phyloP scores from a whole-genome alignment of 2,113 vertebrate genomes.

The Dipodomys stephensi region DNA sequence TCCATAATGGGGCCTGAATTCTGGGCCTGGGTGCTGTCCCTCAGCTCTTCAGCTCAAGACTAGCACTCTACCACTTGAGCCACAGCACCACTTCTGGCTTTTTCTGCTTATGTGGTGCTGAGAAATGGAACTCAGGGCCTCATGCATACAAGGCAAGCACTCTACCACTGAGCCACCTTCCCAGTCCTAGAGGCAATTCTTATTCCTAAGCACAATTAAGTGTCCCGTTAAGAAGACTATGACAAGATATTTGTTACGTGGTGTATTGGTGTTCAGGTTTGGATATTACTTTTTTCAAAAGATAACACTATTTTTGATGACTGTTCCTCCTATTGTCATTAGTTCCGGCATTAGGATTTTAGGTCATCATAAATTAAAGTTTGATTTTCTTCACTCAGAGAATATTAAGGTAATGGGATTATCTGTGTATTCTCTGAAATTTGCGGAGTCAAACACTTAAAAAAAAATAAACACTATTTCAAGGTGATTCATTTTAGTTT shows the following conservation, averaged over 20 bases:
- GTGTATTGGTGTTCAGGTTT: neutral
- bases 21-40: too few relatives aligned
- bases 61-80: too few relatives aligned
- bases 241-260: conserved; percentile 29
- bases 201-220: neutral
- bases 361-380: conserved; percentile 79
- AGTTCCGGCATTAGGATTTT: conserved; percentile 78
- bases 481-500: conserved; percentile 1
- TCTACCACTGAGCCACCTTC: too few relatives aligned
- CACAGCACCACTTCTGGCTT: too few relatives aligned
- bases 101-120: too few relatives aligned
- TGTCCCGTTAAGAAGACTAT: neutral
- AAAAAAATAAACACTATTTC: too few relatives aligned
- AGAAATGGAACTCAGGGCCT: too few relatives aligned
- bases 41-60: too few relatives aligned
- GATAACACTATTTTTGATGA: conserved; percentile 62
- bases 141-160: too few relatives aligned
- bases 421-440: conserved; percentile 69
- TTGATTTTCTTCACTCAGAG: conserved; percentile 81
- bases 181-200: conserved; percentile 8
- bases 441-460: conserved; percentile 64
- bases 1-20: too few relatives aligned
- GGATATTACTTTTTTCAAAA: conserved; percentile 21
- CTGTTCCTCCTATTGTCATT: conserved; percentile 78
- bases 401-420: conserved; percentile 71